These are phyloP conservation scores for Stylophora pistillata DNA, from an alignment of 64 coral and sea anemone genomes.

Conservation along the genomic window DNA sequence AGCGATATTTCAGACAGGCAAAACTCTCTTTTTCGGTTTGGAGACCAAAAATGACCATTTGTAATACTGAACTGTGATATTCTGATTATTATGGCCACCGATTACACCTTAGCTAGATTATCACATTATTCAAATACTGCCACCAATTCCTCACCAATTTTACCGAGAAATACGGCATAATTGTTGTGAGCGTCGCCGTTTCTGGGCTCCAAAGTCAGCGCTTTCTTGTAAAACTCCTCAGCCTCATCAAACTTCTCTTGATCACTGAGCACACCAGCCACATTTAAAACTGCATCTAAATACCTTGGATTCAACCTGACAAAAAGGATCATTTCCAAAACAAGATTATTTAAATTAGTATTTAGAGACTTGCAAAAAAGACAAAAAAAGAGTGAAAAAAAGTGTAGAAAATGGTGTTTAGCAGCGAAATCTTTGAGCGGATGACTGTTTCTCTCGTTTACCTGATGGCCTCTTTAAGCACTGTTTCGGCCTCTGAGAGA, in stretches of 20 bases:
- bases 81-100: too few relatives aligned
- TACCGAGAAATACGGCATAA: slow-evolving; percentile 83
- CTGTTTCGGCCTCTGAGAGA: slow-evolving; percentile 43
- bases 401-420: too few relatives aligned
- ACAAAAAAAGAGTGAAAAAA: too few relatives aligned
- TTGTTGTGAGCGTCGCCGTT: slow-evolving; percentile 86
- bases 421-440: not conserved
- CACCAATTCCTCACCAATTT: slow-evolving; percentile 55
- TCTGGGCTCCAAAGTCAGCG: slow-evolving; percentile 38
- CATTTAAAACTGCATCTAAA: slow-evolving; percentile 75
- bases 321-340: not conserved
- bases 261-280: slow-evolving; percentile 67
- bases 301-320: slow-evolving; percentile 65
- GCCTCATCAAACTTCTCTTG: slow-evolving; percentile 56
- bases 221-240: slow-evolving; percentile 69
- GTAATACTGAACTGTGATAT: too few relatives aligned
- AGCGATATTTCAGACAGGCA: too few relatives aligned
- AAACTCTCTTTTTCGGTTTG: too few relatives aligned
- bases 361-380: not conserved
- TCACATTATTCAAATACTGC: too few relatives aligned
- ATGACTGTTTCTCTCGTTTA: not conserved
- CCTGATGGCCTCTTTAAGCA: slow-evolving; percentile 62
- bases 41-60: too few relatives aligned
- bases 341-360: not conserved
- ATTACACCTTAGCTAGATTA: too few relatives aligned